Evolutionary conservation across 2,113 vertebrate genomes (phyloP), one percentile per base, ranked within the genome.

Genomic region (Hiodon tergisus): DNA sequence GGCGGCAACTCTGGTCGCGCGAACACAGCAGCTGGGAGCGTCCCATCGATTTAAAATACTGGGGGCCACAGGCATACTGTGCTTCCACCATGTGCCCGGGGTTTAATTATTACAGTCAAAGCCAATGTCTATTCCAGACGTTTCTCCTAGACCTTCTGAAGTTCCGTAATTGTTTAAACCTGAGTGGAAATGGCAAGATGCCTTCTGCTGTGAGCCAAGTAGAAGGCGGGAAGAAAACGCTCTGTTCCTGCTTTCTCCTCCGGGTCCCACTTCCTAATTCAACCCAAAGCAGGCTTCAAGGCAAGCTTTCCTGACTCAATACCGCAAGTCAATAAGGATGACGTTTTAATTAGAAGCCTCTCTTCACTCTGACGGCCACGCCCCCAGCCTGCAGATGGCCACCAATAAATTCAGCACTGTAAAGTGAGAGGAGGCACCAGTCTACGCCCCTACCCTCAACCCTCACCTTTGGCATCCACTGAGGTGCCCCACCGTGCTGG

Each of bases 301-400:
- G 66, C 60, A 73, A 51, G 74, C 67, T 69, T 67, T 14, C 17
- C 63, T 67, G 65, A 67, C 50, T 67, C 73, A 63, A 75, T 47
- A 67, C 86, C 81, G 60, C 79, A 79, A 75, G 79, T 79, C 80
- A 79, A 77, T 69, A 72, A 86, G 77, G 87, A 86, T 83, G 79
- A 78, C 78, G 8, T 51, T 79, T 81, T 75, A 63, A 87, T 87
- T 85, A 88, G 78, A 87, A 83, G 59, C 85, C 82, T 79, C 78
- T 82, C 80, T 74, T 77, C 14, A 60, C 76, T 69, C 82, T 75
- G 65, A 80, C 82, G 83, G 71, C 85, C 84, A 81, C 79, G 76
- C 77, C 83, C 83, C 79, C 78, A 48, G 55, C 76, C 71, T 76
- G 82, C 84, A 75, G 73, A 82, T 85, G 86, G 85, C 75, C 2